These are phyloP conservation scores for Onchidella celtica DNA, from an alignment of 2,888 invertebrate genomes.

Conservation along the genomic window DNA sequence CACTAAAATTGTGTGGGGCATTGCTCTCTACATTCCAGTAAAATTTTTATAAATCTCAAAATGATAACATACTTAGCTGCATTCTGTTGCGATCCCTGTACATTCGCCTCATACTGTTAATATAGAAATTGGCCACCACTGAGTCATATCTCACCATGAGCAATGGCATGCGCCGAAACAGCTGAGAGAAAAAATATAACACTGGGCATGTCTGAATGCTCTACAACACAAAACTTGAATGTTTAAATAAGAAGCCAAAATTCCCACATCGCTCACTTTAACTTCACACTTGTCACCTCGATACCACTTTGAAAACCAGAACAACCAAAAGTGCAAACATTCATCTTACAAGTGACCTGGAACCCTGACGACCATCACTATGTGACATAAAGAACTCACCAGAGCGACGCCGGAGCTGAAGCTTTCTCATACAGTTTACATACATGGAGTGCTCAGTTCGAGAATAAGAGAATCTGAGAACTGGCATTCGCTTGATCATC, in stretches of 20 bases:
- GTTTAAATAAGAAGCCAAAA: no score
- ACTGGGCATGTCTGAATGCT: no score
- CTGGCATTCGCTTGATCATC: slow-evolving; percentile 37
- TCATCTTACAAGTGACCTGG: no score
- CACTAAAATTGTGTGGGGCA: neutral
- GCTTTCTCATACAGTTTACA: slow-evolving; percentile 44
- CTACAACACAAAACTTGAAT: no score
- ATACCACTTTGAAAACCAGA: no score
- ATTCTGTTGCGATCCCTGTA: slow-evolving; percentile 46
- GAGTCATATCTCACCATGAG: slow-evolving; percentile 29
- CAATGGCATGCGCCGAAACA: slow-evolving; percentile 44
- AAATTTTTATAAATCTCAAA: no score
- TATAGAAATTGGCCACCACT: slow-evolving; percentile 49
- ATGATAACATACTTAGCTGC: slow-evolving; percentile 31
- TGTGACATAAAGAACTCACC: slow-evolving; percentile 25
- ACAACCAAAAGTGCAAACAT: no score
- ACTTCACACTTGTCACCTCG: no score
- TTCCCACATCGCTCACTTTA: no score
- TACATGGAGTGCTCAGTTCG: slow-evolving; percentile 41
- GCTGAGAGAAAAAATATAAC: slow-evolving; percentile 37
- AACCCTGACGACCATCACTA: no score
- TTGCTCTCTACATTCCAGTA: no score
- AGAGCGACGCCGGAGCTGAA: slow-evolving; percentile 34
- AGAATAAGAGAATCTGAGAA: slow-evolving; percentile 21
- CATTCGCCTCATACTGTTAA: slow-evolving; percentile 49